A percentile compares a stretch with the other conserved stretches of the same genome.
phyloP scores from a whole-genome alignment of 2,113 vertebrate species.

The Regulus satrapa region DNA sequence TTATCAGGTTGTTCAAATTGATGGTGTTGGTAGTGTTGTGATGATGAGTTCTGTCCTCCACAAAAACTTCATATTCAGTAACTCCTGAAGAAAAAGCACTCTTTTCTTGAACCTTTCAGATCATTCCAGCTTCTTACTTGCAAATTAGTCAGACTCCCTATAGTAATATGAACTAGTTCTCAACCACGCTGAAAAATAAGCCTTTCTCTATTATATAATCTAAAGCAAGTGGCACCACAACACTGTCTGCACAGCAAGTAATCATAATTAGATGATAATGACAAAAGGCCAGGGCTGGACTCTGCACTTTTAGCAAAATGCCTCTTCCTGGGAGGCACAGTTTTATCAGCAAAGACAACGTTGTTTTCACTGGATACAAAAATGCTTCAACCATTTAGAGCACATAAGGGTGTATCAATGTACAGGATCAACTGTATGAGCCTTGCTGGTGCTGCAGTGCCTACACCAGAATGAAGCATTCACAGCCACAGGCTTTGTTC shows the following conservation, averaged over 20 bases:
- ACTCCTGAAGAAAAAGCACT: conserved; percentile 21
- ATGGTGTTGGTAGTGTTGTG: not conserved
- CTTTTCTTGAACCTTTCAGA: conserved; percentile 23
- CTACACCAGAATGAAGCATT: rapidly evolving
- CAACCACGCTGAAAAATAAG: conserved; percentile 44
- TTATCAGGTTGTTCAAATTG: not conserved
- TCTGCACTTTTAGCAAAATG: not conserved
- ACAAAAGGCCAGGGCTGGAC: not conserved
- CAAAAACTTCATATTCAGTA: conserved; percentile 22
- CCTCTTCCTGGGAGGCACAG: not conserved
- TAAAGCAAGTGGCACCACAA: rapidly evolving
- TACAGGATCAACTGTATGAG: rapidly evolving
- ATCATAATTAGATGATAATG: not conserved
- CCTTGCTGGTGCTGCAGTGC: rapidly evolving
- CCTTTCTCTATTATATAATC: not conserved
- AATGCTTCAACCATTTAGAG: rapidly evolving
- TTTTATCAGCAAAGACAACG: not conserved
- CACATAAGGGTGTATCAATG: rapidly evolving
- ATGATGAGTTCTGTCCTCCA: conserved; percentile 11
- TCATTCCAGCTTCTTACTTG: not conserved
- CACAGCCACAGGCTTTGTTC: rapidly evolving
- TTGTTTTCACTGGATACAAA: not conserved
- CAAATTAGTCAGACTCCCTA: conserved; percentile 9
- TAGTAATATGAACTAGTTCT: conserved; percentile 20
- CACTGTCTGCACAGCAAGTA: not conserved